phyloP scores from a whole-genome alignment of 2,888 invertebrate species.

The Tenthredo livida region DNA sequence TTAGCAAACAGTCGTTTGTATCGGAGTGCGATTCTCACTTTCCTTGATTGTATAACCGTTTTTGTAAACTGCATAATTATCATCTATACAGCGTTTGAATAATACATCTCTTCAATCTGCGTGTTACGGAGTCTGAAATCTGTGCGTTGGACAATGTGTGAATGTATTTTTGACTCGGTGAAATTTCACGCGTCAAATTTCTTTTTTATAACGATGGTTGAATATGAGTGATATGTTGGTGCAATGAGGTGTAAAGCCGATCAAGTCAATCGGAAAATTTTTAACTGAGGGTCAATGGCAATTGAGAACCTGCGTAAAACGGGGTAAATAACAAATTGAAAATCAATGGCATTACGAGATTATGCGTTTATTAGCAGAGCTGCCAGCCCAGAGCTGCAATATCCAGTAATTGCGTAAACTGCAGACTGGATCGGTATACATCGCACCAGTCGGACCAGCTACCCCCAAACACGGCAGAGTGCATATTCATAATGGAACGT shows the following conservation, averaged over 20 bases:
- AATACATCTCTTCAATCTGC: background rate
- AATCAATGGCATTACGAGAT: conserved; percentile 70
- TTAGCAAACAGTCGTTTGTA: conserved; percentile 61
- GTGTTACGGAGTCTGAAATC: background rate
- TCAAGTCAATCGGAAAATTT: conserved; percentile 35
- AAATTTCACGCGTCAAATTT: conserved; percentile 10
- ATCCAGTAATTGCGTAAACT: conserved; percentile 70
- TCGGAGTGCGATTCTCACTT: conserved; percentile 63
- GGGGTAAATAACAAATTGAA: conserved; percentile 70
- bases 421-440: conserved; percentile 16
- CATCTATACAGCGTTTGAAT: background rate
- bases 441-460: background rate
- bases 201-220: background rate
- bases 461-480: background rate
- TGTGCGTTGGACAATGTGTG: background rate
- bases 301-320: conserved; percentile 63
- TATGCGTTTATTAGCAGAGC: conserved; percentile 69
- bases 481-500: conserved; percentile 29
- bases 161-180: background rate
- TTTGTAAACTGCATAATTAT: background rate
- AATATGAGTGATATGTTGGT: conserved; percentile 18
- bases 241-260: conserved; percentile 2
- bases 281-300: background rate
- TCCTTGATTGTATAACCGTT: background rate
- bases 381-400: conserved; percentile 68